Base-by-base conservation (phyloP, 2,888 invertebrate species). In the Andrena chrysosceles region DNA sequence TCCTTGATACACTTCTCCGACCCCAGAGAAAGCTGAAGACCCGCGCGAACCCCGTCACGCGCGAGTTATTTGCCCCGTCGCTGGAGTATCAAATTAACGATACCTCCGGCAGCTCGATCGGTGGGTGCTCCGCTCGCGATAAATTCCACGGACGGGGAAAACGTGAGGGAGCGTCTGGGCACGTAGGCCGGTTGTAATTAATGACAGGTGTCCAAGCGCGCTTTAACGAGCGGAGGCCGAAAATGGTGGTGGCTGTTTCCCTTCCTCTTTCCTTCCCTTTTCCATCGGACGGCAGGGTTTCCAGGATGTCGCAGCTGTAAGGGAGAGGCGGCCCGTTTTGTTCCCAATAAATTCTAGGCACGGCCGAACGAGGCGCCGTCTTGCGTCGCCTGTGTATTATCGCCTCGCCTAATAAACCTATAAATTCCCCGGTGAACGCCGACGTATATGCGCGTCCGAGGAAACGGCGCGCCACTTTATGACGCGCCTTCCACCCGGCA, bases 391-490 rank as follows among this genome's bases (percentile, higher is more conserved):
- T 52, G 33, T 70, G 87, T 71, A 85, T 89, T 84, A 89, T 90
- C 85, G 84, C 82, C 81, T 83, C 77, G 80, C 54, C 85, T 89
- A 90, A 90, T 90, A 90, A 90, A 88, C 87, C 85, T 73, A 89
- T 90, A 90, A 90, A 90, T 90, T 86, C 73, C 80, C 68, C 20
- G 59, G 69, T 54, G 68, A 69, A 63, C 52, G 62, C 16, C 48
- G 68, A 74, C 73, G 66, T 42, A 52, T 64, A 70, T 13, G 66
- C 71, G 63, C 66, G 69, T 60, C 31, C 73, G 60, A 63, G 73
- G 63, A 77, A 77, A 82, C 68, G 31, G 63, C 76, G 35, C 42
- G 77, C 52, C 74, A 71, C 62, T 79, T 80, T 83, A 79, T 72
- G 78, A 78, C 68, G 52, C 64, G 35, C 49, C 59, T 66, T 67